Percentiles rank a stretch among this genome's conserved stretches.
These are phyloP conservation scores for Promerops cafer DNA, from an alignment of 2,113 vertebrate species.

Conservation along the genomic window DNA sequence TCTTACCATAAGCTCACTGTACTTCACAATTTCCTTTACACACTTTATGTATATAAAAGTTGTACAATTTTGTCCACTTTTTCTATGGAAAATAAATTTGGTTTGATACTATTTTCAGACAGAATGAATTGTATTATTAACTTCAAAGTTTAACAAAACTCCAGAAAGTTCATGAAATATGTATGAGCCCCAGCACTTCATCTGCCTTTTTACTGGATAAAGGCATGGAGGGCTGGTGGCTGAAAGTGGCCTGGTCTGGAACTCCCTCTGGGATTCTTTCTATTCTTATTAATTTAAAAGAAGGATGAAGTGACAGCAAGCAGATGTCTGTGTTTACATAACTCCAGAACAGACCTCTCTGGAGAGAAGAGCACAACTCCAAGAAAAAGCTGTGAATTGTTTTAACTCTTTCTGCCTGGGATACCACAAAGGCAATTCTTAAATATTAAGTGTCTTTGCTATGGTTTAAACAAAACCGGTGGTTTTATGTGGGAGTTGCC, in stretches of 20 bases:
- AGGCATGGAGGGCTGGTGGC: neutral
- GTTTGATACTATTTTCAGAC: neutral
- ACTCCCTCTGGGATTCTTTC: neutral
- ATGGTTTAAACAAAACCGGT: neutral
- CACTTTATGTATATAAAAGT: neutral
- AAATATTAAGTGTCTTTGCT: neutral
- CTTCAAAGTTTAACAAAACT: neutral
- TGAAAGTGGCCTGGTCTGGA: neutral
- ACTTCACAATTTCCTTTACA: neutral
- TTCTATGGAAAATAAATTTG: neutral
- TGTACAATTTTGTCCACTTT: neutral
- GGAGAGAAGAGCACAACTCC: neutral
- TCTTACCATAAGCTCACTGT: neutral
- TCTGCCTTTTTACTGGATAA: neutral
- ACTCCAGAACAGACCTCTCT: neutral
- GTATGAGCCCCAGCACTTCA: neutral
- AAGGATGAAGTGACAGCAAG: neutral
- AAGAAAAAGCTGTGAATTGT: neutral
- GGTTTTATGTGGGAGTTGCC: neutral
- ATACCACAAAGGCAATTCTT: neutral
- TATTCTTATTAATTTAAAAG: neutral
- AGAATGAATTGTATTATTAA: neutral
- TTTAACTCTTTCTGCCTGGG: neutral
- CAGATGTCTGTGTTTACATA: neutral
- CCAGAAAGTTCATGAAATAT: neutral